phyloP scores from a whole-genome alignment of 2,888 invertebrate genomes.

The Synergus gifuensis region DNA sequence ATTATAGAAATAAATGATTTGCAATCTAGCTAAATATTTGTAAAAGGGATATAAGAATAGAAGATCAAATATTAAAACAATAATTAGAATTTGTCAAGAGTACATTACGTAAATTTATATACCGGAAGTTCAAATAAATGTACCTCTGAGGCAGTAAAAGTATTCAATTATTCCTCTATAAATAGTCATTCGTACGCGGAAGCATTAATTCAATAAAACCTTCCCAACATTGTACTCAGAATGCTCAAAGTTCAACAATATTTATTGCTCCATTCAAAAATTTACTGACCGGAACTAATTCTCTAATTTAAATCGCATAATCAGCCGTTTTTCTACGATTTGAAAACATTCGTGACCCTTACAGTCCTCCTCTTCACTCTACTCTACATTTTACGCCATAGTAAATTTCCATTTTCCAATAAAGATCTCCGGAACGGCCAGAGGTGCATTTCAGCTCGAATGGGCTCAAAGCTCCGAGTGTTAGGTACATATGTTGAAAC shows the following conservation, averaged over 20 bases:
- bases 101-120: background rate
- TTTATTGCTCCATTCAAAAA: background rate
- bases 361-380: background rate
- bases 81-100: too few species aligned
- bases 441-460: slow-evolving; percentile 22
- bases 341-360: background rate
- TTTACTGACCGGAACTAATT: slow-evolving; percentile 20
- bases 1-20: background rate
- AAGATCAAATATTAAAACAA: too few species aligned
- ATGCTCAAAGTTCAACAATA: background rate
- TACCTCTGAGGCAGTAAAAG: background rate
- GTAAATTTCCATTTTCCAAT: slow-evolving; percentile 65
- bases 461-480: background rate
- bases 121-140: background rate
- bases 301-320: slow-evolving; percentile 33
- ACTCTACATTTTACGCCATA: slow-evolving; percentile 31
- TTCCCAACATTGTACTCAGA: background rate
- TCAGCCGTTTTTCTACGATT: slow-evolving; percentile 9
- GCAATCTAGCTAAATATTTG: too few species aligned
- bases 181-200: background rate
- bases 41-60: too few species aligned
- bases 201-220: background rate
- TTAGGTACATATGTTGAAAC: slow-evolving; percentile 25
- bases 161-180: background rate
- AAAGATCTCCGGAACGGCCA: slow-evolving; percentile 54